Base-by-base conservation (phyloP, 2,797 vertebrate genomes). In the Lates japonicus region DNA sequence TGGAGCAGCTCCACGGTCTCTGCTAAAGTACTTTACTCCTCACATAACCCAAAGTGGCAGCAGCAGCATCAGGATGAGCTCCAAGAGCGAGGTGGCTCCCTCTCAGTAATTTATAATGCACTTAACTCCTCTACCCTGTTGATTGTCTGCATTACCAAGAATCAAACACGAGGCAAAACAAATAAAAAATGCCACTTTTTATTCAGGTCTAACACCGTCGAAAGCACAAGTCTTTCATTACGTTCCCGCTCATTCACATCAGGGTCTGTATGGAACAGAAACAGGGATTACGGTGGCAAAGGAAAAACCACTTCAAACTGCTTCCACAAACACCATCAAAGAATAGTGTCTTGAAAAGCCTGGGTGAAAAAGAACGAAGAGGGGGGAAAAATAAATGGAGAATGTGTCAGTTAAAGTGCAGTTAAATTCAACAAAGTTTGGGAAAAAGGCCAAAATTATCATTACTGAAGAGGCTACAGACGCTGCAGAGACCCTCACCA, bases 31-130 rank as follows among this genome's bases (percentile, higher is more conserved):
- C 94, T 94, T 95, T 94, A 92, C 92, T 95, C 90, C 90, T 93
- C 94, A 92, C 93, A 94, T 95, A 95, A 96, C 94, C 94, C 90
- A 92, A 95, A 95, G 95, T 95, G 95, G 95, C 95, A 95, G 92
- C 90, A 89, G 89, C 85, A 86, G 90, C 92, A 90, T 89, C 89
- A 92, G 91, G 89, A 94, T 90, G 91, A 92, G 91, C 89, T 93
- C 91, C 93, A 94, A 91, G 90, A 91, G 90, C 91, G 91, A 90
- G 93, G 92, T 92, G 90, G 88, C 91, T 93, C 91, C 91, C 88
- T 92, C 93, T 91, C 89, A 60, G 88, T 92, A 87, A 94, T 92
- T 94, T 92, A 95, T 95, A 95, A 96, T 95, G 92, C 93, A 95
- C 93, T 96, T 95, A 95, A 95, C 92, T 93, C 92, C 87, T 91